These are phyloP conservation scores for Irena cyanogastra DNA, from an alignment of 2,113 vertebrate genomes.

Conservation along the genomic window DNA sequence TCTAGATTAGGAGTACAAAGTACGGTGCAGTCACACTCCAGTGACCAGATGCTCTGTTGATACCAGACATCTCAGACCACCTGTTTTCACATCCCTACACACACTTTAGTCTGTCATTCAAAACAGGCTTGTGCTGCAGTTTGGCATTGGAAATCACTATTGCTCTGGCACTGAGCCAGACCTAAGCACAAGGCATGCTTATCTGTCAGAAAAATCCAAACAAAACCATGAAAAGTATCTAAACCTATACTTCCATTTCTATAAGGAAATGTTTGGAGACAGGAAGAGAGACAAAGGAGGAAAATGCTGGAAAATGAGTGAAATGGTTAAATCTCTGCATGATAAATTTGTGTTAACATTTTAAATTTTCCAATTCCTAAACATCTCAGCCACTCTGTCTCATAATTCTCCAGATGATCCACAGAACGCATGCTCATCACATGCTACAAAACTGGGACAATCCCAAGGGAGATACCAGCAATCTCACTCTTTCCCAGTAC, in stretches of 20 bases:
- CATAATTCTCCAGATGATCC: background rate
- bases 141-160: constrained; percentile 48
- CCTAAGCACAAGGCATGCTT: background rate
- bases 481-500: background rate
- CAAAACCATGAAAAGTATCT: background rate
- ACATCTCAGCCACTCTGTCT: background rate
- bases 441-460: background rate
- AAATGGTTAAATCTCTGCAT: background rate
- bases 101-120: constrained; percentile 69
- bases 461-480: background rate
- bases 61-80: constrained; percentile 70
- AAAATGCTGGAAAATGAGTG: background rate
- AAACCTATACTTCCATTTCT: background rate
- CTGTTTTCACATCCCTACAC: constrained; percentile 69
- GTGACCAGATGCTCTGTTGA: constrained; percentile 71
- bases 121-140: constrained; percentile 19
- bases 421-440: background rate
- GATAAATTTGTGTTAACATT: background rate
- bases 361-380: background rate
- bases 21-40: constrained; percentile 49
- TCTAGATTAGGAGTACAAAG: constrained; percentile 29
- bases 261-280: background rate
- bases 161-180: constrained; percentile 59
- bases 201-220: background rate
- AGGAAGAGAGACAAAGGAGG: background rate